Percentiles rank a stretch among this genome's conserved stretches.
Evolutionary conservation across 2,113 vertebrate species (phyloP).

Genomic region (Pelecanus crispus): DNA sequence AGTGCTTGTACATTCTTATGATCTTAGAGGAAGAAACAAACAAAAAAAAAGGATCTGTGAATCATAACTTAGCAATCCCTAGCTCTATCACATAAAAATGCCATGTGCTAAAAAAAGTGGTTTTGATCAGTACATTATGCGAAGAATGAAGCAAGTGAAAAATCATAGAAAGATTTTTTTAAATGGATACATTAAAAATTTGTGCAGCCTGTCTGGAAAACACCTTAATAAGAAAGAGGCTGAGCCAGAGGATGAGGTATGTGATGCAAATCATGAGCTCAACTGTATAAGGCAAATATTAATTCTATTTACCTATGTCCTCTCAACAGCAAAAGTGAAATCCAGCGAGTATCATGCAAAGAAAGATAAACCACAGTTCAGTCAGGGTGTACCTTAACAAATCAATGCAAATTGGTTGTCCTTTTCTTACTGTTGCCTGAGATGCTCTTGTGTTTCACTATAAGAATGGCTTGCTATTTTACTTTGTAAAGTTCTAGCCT

Average conservation of each 20-base stretch:
- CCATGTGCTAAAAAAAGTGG: background rate
- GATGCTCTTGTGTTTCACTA: background rate
- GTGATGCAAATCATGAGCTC: background rate
- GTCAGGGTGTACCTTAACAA: background rate
- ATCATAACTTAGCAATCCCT: background rate
- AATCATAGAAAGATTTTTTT: background rate
- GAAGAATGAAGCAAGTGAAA: background rate
- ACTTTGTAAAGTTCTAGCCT: background rate
- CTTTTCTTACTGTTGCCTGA: background rate
- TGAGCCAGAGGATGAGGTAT: background rate
- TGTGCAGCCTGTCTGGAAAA: background rate
- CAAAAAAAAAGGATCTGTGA: background rate
- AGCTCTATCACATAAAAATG: background rate
- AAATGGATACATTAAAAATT: background rate
- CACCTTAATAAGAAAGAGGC: background rate
- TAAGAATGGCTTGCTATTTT: background rate
- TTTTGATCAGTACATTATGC: background rate
- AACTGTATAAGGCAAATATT: background rate
- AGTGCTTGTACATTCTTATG: background rate
- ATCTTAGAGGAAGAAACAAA: background rate
- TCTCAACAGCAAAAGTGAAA: background rate
- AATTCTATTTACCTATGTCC: background rate
- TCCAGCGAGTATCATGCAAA: background rate
- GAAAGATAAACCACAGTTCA: background rate
- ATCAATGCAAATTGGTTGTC: background rate